Base-by-base conservation (phyloP, 1,140 invertebrate genomes). In the Neoseiulus cucumeris region DNA sequence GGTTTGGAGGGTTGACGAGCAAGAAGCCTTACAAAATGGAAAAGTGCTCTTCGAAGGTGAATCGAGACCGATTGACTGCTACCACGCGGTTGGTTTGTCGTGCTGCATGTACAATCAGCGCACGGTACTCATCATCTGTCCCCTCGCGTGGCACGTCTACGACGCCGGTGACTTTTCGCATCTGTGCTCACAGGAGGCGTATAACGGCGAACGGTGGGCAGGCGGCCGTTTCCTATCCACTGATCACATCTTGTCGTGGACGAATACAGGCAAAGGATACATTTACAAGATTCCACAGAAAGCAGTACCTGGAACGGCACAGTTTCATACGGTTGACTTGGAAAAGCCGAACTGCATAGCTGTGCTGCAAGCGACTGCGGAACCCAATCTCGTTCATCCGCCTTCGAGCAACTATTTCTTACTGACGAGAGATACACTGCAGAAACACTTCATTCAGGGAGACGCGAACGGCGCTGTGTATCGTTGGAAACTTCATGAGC, bases 141-240 rank as follows among this genome's bases (percentile, higher is more conserved):
- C 89, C 0, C 94, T 92, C 73, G 92, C 91, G 77, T 98, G 94
- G 87, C 93, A 98, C 82, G 93, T 97, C 68, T 86, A 85, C 72
- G 87, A 89, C 78, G 85, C 86, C 44, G 83, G 91, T 59, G 94
- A 97, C 77, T 96, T 96, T 74, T 92, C 91, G 17, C 84, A 93
- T 9, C 78, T 96, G 0, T 94, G 90, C 74, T 91, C 87, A 0
- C 86, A 91, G 41, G 72, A 77, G 9, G 85, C 86, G 25, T 86
- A 86, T 0, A 77, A 83, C 28, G 84, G 87, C 0, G 91, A 94
- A 76, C 80, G 89, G 7, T 96, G 92, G 91, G 83, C 89, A 78
- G 90, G 91, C 14, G 93, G 92, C 1, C 89, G 95, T 74, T 97
- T 97, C 73, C 77, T 96, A 14, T 82, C 87, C 2, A 84, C 87